Evolutionary conservation across 2,888 invertebrate species (phyloP).

Genomic region (Nymphalis urticae): DNA sequence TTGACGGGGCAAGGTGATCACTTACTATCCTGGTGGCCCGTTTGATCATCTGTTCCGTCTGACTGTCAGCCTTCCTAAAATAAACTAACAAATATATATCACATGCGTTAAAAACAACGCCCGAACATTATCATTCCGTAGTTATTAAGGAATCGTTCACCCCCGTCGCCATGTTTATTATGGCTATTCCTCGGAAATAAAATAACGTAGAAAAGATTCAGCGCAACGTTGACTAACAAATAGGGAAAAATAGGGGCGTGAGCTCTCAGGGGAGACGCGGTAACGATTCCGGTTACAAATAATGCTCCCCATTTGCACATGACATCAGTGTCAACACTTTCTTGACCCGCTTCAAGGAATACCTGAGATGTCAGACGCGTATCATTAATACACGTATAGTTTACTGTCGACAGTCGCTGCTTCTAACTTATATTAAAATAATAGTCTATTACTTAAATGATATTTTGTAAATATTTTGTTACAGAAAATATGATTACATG

Average conservation of each 20-base stretch:
- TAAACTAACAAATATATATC: too few relatives aligned
- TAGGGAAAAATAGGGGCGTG: conserved; percentile 43
- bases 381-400: conserved; percentile 4
- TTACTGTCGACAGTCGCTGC: background rate
- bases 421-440: background rate
- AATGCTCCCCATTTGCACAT: conserved; percentile 61
- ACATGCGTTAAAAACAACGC: too few relatives aligned
- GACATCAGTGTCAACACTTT: conserved; percentile 50
- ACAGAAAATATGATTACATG: too few relatives aligned
- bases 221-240: conserved; percentile 51
- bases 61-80: too few relatives aligned
- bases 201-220: conserved; percentile 11
- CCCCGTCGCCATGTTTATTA: background rate
- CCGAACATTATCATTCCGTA: too few relatives aligned
- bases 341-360: conserved; percentile 33
- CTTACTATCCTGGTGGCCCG: too few relatives aligned
- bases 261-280: conserved; percentile 53
- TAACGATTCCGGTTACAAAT: conserved; percentile 56
- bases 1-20: too few relatives aligned
- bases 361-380: conserved; percentile 28
- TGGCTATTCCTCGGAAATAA: background rate
- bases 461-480: too few relatives aligned
- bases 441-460: background rate
- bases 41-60: too few relatives aligned
- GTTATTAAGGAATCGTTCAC: too few relatives aligned